A percentile compares a stretch with the other conserved stretches of the same genome.
These are phyloP conservation scores for Tolypeutes matacus DNA, from an alignment of 2,797 vertebrate species.

Conservation along the genomic window DNA sequence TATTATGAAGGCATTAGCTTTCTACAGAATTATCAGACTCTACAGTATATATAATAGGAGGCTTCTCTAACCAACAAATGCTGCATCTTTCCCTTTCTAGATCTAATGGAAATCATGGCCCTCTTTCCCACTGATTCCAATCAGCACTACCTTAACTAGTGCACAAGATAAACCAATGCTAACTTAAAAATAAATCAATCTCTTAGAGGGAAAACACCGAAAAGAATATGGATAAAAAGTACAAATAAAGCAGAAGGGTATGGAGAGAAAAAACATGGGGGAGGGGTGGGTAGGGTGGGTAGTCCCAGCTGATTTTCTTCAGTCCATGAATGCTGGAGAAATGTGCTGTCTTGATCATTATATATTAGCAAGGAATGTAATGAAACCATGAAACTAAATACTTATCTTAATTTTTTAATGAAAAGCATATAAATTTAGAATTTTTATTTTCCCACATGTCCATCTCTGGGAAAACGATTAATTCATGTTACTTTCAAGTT, in stretches of 20 bases:
- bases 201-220: background rate
- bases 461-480: slow-evolving; percentile 8
- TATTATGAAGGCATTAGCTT: background rate
- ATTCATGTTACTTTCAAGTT: background rate
- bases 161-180: background rate
- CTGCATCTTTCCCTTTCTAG: background rate
- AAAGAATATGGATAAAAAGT: background rate
- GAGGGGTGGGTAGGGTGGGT: background rate
- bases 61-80: background rate
- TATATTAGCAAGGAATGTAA: slow-evolving; percentile 37
- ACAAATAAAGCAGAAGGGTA: background rate
- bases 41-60: background rate
- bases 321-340: background rate
- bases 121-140: background rate
- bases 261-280: background rate
- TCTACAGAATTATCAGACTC: background rate
- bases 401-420: slow-evolving; percentile 22
- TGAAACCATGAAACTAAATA: slow-evolving; percentile 25
- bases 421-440: slow-evolving; percentile 26
- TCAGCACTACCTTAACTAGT: background rate
- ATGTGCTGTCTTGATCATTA: background rate
- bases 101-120: background rate
- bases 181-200: slow-evolving; percentile 16
- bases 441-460: slow-evolving; percentile 24
- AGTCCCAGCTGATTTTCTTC: background rate